Conservation (phyloP, 2,797 vertebrate species). For the Psittacula echo region DNA sequence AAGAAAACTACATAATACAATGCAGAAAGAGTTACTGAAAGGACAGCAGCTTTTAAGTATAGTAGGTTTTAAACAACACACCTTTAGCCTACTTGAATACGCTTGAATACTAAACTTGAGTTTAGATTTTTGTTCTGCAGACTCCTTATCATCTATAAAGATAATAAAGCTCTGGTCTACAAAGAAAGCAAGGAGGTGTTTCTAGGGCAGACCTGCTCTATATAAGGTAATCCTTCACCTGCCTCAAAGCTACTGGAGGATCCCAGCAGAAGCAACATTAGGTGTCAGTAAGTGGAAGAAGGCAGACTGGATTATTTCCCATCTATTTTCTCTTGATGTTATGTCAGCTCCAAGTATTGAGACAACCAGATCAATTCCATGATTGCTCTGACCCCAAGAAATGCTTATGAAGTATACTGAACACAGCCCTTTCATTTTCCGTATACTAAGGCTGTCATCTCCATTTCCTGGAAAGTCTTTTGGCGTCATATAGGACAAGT, state of each 20-base stretch:
- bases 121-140: not conserved
- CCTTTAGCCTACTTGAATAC: not conserved
- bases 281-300: not conserved
- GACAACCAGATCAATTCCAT: not conserved
- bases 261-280: not conserved
- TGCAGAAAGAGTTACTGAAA: not conserved
- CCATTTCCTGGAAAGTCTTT: not conserved
- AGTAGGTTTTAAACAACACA: not conserved
- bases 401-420: not conserved
- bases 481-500: not conserved
- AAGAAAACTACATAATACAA: not conserved
- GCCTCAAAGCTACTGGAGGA: not conserved
- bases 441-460: too few relatives aligned
- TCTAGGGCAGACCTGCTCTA: not conserved
- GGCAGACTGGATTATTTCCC: not conserved
- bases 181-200: not conserved
- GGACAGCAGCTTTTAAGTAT: not conserved
- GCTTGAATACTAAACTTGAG: not conserved
- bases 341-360: not conserved
- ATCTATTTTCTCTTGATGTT: not conserved
- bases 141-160: not conserved
- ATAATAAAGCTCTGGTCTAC: not conserved
- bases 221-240: not conserved
- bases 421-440: not conserved
- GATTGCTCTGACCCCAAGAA: not conserved